A percentile compares a stretch with the other conserved stretches of the same genome.
Evolutionary conservation across 1,140 invertebrate species (phyloP).

Genomic region (Heliconius hermathena): DNA sequence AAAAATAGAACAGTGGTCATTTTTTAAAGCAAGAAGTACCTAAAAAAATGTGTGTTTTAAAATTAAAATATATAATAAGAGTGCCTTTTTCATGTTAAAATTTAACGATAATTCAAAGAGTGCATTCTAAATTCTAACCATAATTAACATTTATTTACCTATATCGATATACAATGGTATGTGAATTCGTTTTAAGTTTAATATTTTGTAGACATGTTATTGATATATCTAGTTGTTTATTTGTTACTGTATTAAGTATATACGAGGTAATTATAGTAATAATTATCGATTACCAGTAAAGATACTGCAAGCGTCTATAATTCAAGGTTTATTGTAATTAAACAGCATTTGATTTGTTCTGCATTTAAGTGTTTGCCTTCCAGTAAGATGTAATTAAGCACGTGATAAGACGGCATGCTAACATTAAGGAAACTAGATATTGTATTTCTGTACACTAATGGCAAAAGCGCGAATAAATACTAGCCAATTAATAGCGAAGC

Average conservation of each 20-base stretch:
- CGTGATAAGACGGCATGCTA: constrained; percentile 23
- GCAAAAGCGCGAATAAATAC: not conserved
- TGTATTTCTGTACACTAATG: not conserved
- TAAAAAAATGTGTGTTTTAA: not conserved
- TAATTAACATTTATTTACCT: too few species aligned
- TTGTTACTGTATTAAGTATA: not conserved
- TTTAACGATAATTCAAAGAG: not conserved
- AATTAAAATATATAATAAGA: not conserved
- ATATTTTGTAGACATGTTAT: not conserved
- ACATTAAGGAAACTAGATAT: constrained; percentile 15
- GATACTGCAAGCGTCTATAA: constrained; percentile 19
- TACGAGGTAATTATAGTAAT: not conserved
- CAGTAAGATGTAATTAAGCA: constrained; percentile 30
- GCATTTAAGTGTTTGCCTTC: constrained; percentile 18
- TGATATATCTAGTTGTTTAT: not conserved
- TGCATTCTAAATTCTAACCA: too few species aligned
- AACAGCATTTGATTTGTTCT: constrained; percentile 28
- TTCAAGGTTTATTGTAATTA: constrained; percentile 36
- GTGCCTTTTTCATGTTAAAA: not conserved
- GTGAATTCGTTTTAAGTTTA: not conserved
- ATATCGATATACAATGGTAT: too few species aligned
- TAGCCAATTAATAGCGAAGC: not conserved
- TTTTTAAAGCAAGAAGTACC: not conserved
- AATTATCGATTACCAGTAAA: constrained; percentile 7
- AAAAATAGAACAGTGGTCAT: not conserved